Evolutionary conservation across 92 coral and sea anemone species (phyloP).

Genomic region (Anthopleura xanthogrammica): DNA sequence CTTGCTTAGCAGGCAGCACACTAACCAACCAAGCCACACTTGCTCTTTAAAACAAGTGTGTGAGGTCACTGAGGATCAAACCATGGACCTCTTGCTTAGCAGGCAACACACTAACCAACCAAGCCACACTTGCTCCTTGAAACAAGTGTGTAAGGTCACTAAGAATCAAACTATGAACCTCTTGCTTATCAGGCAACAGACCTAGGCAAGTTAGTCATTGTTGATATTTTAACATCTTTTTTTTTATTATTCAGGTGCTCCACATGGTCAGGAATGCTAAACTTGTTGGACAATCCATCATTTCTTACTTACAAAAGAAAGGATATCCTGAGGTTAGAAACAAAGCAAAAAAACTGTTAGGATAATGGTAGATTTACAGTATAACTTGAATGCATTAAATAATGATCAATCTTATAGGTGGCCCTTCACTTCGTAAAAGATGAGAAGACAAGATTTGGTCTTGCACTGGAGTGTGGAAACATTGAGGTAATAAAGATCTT

Average conservation of each 20-base stretch:
- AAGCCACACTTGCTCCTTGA: too few species aligned
- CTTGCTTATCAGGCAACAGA: too few species aligned
- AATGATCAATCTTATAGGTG: constrained; percentile 51
- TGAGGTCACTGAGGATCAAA: too few species aligned
- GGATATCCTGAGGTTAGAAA: constrained; percentile 94
- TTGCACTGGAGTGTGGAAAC: constrained; percentile 97
- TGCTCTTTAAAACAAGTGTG: too few species aligned
- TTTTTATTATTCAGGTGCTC: constrained; percentile 55
- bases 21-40: too few species aligned
- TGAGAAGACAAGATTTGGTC: constrained; percentile 96
- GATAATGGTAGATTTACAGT: neutral
- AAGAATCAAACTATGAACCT: too few species aligned
- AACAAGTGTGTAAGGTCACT: too few species aligned
- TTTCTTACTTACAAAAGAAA: constrained; percentile 93
- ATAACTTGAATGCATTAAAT: neutral
- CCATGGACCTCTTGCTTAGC: too few species aligned
- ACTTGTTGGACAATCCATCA: constrained; percentile 96
- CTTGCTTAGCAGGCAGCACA: too few species aligned
- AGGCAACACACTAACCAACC: too few species aligned
- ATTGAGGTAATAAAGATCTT: constrained; percentile 64
- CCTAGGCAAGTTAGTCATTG: neutral
- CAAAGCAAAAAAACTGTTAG: neutral
- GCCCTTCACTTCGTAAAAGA: constrained; percentile 98
- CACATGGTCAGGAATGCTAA: constrained; percentile 99
- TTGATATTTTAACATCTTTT: neutral